Percentiles rank a stretch among this genome's conserved stretches.
Evolutionary conservation across 2,113 vertebrate genomes (phyloP).

Genomic region (Podocnemis expansa): DNA sequence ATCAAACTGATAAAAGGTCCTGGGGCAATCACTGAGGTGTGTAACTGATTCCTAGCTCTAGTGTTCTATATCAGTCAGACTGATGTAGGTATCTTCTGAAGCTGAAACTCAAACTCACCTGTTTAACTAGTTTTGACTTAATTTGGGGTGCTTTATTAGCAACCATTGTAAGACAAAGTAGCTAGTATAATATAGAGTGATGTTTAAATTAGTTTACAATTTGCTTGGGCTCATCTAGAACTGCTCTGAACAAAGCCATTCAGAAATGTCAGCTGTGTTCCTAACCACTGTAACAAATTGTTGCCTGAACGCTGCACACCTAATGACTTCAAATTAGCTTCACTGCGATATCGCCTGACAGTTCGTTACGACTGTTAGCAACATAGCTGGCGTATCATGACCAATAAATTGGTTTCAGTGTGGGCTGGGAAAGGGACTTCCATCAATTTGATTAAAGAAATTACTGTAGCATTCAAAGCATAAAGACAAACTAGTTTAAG

Average conservation of each 20-base stretch:
- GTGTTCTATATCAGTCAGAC: constrained; percentile 51
- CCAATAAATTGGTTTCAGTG: constrained; percentile 99
- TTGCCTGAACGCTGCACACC: constrained; percentile 97
- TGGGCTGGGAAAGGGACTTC: constrained; percentile 91
- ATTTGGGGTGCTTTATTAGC: constrained; percentile 92
- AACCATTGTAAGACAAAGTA: constrained; percentile 91
- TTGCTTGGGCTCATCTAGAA: constrained; percentile 97
- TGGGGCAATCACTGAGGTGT: not conserved
- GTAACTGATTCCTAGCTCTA: constrained; percentile 33
- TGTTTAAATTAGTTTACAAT: constrained; percentile 99
- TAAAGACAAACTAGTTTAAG: constrained; percentile 87
- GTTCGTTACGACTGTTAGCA: constrained; percentile 99
- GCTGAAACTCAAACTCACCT: constrained; percentile 75
- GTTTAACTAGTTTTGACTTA: constrained; percentile 83
- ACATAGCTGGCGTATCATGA: constrained; percentile 98
- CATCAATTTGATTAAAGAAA: constrained; percentile 99
- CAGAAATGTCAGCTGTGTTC: constrained; percentile 91
- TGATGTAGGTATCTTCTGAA: constrained; percentile 46
- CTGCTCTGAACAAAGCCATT: constrained; percentile 93
- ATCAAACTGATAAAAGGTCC: constrained; percentile 7
- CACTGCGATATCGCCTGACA: constrained; percentile 96
- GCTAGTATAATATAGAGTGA: constrained; percentile 97
- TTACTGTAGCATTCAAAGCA: constrained; percentile 94
- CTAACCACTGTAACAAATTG: constrained; percentile 99
- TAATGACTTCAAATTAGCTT: constrained; percentile 99